Evolutionary conservation across 2,888 invertebrate species (phyloP), one percentile per base, ranked within the genome.

Genomic region (Xanthia togata): DNA sequence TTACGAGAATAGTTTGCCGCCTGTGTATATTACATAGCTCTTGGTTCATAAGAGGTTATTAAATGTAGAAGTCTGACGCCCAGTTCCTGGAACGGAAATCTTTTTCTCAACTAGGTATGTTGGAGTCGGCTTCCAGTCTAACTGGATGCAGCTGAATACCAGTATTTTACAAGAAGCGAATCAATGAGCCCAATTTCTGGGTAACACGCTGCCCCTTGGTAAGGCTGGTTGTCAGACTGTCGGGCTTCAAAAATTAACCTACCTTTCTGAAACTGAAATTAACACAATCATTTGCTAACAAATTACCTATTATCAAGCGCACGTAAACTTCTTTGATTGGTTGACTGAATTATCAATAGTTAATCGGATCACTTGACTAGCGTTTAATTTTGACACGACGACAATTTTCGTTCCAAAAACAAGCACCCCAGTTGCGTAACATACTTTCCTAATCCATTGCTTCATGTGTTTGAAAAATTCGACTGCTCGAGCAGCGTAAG

Each of bases 1-100:
- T 59, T 64, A 26, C 26, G 14, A 53, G 57, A 79, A 65, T 72
- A 71, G 64, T 41, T 41, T 35, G 6, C 38, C 50, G 47, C 26
- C 76, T 62, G 20, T 63, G n/a, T 71, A 64, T 44, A 41, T 64
- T 77, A n/a, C 60, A 31, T 41, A 57, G 50, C 23, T 78, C 38
- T 57, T 35, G 17, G 5, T 64, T 70, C 50, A 50, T 57, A 44
- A 41, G 70, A 78, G 31, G 63, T 70, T 78, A 70, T 50, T 41
- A 70, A 63, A 57, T 31, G 31, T 77, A 38, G n/a, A 35, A 12
- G 4, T 5, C 5, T 17, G 6, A 35, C n/a, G n/a, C 17, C 35
- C 50, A 3, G 17, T 68, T 50, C 9, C 50, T 35, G 17, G 67
- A 50, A 50, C 9, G 9, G 31, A 67, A 65, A 31, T 31, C 44